A percentile compares a stretch with the other conserved stretches of the same genome.
phyloP scores from a whole-genome alignment of 2,797 vertebrate species.

The Brachymystax lenok region DNA sequence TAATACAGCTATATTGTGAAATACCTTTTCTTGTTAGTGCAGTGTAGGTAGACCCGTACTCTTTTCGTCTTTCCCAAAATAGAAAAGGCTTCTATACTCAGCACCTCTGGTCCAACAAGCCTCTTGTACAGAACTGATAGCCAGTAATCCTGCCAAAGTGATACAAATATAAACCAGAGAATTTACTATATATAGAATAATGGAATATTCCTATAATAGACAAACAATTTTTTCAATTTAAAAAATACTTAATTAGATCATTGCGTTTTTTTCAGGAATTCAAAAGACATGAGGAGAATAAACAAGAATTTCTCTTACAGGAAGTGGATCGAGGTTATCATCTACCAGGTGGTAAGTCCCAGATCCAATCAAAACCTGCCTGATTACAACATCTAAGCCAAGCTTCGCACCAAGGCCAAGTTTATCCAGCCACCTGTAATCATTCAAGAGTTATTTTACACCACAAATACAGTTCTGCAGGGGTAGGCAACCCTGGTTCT shows the following conservation, averaged over 20 bases:
- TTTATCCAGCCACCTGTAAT: conserved; percentile 94
- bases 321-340: conserved; percentile 86
- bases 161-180: conserved; percentile 5
- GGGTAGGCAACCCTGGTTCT: too few relatives aligned
- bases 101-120: conserved; percentile 85
- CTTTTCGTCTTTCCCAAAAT: conserved; percentile 15
- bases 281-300: not conserved
- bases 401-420: conserved; percentile 84
- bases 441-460: conserved; percentile 18
- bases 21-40: conserved; percentile 82
- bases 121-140: conserved; percentile 90
- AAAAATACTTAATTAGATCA: not conserved
- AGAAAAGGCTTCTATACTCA: conserved; percentile 57
- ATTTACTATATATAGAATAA: not conserved
- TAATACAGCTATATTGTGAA: not conserved
- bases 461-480: not conserved
- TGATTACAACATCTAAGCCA: conserved; percentile 90
- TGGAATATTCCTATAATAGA: not conserved
- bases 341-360: conserved; percentile 91
- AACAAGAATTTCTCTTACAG: conserved; percentile 70
- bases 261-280: not conserved
- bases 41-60: conserved; percentile 90
- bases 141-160: conserved; percentile 88
- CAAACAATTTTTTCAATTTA: not conserved
- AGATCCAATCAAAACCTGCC: conserved; percentile 90